Base-by-base conservation (phyloP, 35 echinoderm and acorn worm genomes). In the Amphiura filiformis region DNA sequence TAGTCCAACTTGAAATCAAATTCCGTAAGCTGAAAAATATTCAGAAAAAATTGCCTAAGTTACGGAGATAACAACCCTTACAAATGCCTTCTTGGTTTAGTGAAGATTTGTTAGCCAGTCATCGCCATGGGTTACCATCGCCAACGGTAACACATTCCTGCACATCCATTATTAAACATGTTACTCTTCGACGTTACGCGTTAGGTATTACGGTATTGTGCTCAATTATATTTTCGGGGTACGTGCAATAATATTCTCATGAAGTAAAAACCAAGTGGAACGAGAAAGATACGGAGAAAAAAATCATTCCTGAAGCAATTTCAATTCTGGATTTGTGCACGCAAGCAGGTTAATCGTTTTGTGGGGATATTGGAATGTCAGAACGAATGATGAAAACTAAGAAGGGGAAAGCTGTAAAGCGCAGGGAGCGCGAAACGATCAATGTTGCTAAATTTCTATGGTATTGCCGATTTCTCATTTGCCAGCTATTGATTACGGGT, bases 351-450 rank as follows among this genome's bases (percentile, higher is more conserved):
- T 70, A 70, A 70, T 70, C 61, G 61, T 70, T 70, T 70, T 70
- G 61, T 70, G 61, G 61, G 61, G 61, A 70, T 70, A 70, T 70
- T 70, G 61, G 61, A 13, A 70, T 70, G 61, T 70, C 61, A 70
- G 9, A 23, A 70, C 26, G 61, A 70, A 70, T 70, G 61, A 70
- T 70, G 61, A 30, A 70, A 70, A 26, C 61, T 3, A 30, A 4
- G 61, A 30, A 23, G 26, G 26, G 44, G 44, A 11, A 52, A 52
- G 44, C 7, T 20, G 44, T 11, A 52, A 52, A 7, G 20, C 20
- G 44, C 7, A 70, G 26, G 61, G 17, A n/a, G 61, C 1, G 61
- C 1, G 28, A n/a, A 70, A 23, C 61, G 61, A 70, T 70, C 61
- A 70, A 70, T 70, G 61, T 70, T 26, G 28, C 61, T 13, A 70